Evolutionary conservation across 2,888 invertebrate species (phyloP).

Genomic region (Panopea generosa): DNA sequence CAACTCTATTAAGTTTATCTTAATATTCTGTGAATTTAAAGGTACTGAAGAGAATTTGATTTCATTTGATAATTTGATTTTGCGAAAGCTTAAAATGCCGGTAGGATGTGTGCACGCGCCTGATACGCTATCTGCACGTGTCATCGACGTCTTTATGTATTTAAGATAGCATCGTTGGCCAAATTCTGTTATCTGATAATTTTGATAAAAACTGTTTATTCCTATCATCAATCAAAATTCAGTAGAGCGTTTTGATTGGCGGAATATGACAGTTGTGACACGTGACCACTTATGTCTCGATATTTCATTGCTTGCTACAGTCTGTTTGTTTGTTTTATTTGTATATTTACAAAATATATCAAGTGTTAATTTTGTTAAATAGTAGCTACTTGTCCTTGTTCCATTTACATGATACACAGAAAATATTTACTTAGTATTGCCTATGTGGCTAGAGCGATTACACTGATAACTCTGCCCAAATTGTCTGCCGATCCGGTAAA

Average conservation of each 20-base stretch:
- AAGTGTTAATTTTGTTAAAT: too few relatives aligned
- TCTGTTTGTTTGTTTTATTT: too few relatives aligned
- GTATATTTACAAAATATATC: too few relatives aligned
- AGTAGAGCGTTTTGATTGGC: slow-evolving; percentile 3
- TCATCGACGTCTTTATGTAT: slow-evolving; percentile 40
- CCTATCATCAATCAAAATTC: slow-evolving; percentile 21
- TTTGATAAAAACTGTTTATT: slow-evolving; percentile 21
- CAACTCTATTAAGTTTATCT: slow-evolving; percentile 8
- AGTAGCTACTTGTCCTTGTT: too few relatives aligned
- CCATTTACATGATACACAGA: too few relatives aligned
- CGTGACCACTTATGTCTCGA: not conserved
- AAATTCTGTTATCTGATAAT: slow-evolving; percentile 20
- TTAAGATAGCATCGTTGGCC: slow-evolving; percentile 33
- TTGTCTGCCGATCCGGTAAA: too few relatives aligned
- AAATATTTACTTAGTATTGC: too few relatives aligned
- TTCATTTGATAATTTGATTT: slow-evolving; percentile 27
- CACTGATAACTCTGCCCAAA: too few relatives aligned
- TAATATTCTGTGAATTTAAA: slow-evolving; percentile 12
- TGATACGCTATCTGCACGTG: slow-evolving; percentile 45
- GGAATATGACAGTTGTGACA: not conserved
- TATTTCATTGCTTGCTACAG: too few relatives aligned
- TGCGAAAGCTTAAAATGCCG: too few relatives aligned
- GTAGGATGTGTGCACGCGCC: slow-evolving; percentile 24
- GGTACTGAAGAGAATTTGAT: slow-evolving; percentile 21
- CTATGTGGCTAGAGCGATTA: too few relatives aligned